phyloP scores from a whole-genome alignment of 1,140 invertebrate genomes.

The Vollenhovia emeryi region DNA sequence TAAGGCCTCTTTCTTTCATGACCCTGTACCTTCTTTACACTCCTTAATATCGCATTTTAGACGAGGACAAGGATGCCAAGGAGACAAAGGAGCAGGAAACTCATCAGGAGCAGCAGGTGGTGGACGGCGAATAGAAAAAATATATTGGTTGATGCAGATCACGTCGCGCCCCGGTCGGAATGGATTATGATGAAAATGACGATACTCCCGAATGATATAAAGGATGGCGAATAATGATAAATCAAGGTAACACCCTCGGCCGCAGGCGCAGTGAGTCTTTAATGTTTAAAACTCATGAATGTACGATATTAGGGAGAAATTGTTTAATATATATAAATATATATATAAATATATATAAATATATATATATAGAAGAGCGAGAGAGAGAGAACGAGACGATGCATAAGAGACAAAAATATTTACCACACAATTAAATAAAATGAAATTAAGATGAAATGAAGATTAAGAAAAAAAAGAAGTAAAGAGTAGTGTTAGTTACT shows the following conservation, averaged over 20 bases:
- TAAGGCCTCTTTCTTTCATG: background rate
- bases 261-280: constrained; percentile 41
- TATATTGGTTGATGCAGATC: background rate
- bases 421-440: constrained; percentile 62
- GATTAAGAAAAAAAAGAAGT: constrained; percentile 6
- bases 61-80: constrained; percentile 58
- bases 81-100: constrained; percentile 36
- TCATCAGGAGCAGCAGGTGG: constrained; percentile 27
- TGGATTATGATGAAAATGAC: constrained; percentile 13
- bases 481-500: constrained; percentile 65
- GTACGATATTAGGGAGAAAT: constrained; percentile 82
- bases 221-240: background rate
- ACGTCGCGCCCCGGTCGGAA: constrained; percentile 3
- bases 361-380: background rate
- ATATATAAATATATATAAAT: too few relatives aligned
- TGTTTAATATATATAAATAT: constrained; percentile 76
- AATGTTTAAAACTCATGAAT: constrained; percentile 73
- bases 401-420: constrained; percentile 47
- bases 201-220: constrained; percentile 16
- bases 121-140: constrained; percentile 56
- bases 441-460: constrained; percentile 57
- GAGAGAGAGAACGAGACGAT: constrained; percentile 43
- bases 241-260: constrained; percentile 1
- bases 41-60: constrained; percentile 60
- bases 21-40: constrained; percentile 36